These are phyloP conservation scores for Reinhardtius hippoglossoides DNA, from an alignment of 2,113 vertebrate genomes.

Conservation along the genomic window DNA sequence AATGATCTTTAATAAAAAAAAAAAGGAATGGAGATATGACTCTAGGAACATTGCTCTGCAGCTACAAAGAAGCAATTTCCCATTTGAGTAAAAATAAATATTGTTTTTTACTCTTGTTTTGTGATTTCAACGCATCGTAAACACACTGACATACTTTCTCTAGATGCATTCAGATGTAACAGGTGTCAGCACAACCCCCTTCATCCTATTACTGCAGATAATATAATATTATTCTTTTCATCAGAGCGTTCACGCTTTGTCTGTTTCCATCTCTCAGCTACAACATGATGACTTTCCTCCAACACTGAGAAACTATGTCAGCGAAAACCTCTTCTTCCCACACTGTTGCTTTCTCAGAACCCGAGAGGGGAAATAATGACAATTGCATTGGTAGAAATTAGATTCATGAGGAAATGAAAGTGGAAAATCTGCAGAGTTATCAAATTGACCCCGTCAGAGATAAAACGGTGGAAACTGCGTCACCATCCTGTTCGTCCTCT, in stretches of 20 bases:
- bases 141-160: slow-evolving; percentile 2
- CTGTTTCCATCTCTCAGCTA: not conserved
- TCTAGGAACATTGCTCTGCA: not conserved
- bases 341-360: no score
- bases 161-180: slow-evolving; percentile 20
- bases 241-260: not conserved
- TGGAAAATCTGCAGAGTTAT: no score
- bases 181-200: not conserved
- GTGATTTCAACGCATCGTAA: not conserved
- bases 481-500: not conserved
- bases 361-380: no score
- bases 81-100: not conserved
- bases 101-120: not conserved
- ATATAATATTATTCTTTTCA: not conserved
- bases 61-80: not conserved
- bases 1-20: not conserved
- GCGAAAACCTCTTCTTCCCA: no score
- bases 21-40: not conserved
- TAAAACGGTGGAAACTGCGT: not conserved
- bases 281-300: no score
- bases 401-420: no score
- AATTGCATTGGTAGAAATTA: no score
- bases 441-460: no score
- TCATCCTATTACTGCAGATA: not conserved
- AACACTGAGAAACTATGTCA: no score